Base-by-base conservation (phyloP, 2,797 vertebrate species). In the Melanotaenia nigrans region DNA sequence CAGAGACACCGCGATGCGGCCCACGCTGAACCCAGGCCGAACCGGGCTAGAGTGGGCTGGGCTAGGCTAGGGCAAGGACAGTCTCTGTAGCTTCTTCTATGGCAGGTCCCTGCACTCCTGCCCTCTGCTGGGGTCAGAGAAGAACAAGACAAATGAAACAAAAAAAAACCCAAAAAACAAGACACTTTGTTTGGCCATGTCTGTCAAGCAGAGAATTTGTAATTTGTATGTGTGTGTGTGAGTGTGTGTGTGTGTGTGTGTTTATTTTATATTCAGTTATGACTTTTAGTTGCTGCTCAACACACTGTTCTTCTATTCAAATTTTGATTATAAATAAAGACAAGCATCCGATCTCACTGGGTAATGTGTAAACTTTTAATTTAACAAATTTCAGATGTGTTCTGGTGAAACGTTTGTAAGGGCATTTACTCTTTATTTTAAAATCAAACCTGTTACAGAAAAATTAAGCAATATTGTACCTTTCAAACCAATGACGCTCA, bases 1-100 rank as follows among this genome's bases (percentile, higher is more conserved):
- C 95, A 95, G 90, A 95, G 92, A 94, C 95, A 94, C 95, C 93
- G 85, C 94, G 92, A 92, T 90, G 88, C 92, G 90, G 91, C 94
- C 95, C 94, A 95, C 94, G 92, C 92, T 92, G 90, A 93, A 92
- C 90, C 88, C 87, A 85, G 89, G 88, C 88, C 85, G 89, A 90
- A 87, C 83, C 69, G 78, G 88, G 84, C 89, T 87, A 83, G 71
- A 72, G 78, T 89, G 89, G 91, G 90, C 85, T 81, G 89, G 90
- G 82, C 85, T 75, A 77, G 77, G 75, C 73, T 77, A 28, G 69
- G 78, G 73, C 79, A 82, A 68, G 72, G 84, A 79, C 71, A 62
- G 42, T 73, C 70, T 83, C 35, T 78, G 79, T 87, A 77, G 80
- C 72, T 75, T 81, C 75, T 73, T 33, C 64, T 7, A 51, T 4